phyloP scores from a whole-genome alignment of 2,888 invertebrate species.

The Trissonchulus sp. region DNA sequence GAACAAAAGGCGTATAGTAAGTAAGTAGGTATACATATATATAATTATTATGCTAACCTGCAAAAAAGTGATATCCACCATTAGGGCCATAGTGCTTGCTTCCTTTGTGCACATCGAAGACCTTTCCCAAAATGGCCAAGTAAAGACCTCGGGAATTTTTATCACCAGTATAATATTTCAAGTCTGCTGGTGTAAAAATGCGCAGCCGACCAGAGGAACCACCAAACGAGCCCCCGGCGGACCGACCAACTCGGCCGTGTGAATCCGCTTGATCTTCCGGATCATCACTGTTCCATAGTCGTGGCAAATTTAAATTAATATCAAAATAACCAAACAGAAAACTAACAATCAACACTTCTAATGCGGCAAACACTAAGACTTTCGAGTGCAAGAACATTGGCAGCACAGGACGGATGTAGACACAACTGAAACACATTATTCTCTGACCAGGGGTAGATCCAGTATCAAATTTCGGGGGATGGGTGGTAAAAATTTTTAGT shows the following conservation, averaged over 20 bases:
- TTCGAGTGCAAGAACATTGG: constrained; percentile 26
- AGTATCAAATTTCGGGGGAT: too few relatives aligned
- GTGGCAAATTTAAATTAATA: constrained; percentile 18
- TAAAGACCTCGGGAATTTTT: constrained; percentile 62
- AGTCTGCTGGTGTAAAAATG: constrained; percentile 62
- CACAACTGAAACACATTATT: too few relatives aligned
- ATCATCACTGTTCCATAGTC: not conserved
- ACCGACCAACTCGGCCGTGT: too few relatives aligned
- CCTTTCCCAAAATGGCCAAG: constrained; percentile 73
- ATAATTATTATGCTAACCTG: too few relatives aligned
- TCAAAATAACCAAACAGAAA: constrained; percentile 30
- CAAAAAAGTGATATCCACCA: constrained; percentile 74
- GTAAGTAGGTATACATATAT: too few relatives aligned
- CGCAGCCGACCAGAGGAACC: not conserved
- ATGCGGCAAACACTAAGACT: constrained; percentile 14
- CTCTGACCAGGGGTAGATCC: too few relatives aligned
- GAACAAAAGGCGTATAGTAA: too few relatives aligned
- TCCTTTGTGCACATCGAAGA: constrained; percentile 83
- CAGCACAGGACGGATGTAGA: too few relatives aligned
- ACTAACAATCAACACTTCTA: constrained; percentile 27
- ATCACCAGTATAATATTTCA: constrained; percentile 65
- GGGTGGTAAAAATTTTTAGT: too few relatives aligned
- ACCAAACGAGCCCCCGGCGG: too few relatives aligned
- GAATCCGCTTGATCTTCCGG: not conserved
- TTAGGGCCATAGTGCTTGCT: constrained; percentile 74